Evolutionary conservation across 2,113 vertebrate genomes (phyloP), one percentile per base, ranked within the genome.

Genomic region (Anarrhichthys ocellatus): DNA sequence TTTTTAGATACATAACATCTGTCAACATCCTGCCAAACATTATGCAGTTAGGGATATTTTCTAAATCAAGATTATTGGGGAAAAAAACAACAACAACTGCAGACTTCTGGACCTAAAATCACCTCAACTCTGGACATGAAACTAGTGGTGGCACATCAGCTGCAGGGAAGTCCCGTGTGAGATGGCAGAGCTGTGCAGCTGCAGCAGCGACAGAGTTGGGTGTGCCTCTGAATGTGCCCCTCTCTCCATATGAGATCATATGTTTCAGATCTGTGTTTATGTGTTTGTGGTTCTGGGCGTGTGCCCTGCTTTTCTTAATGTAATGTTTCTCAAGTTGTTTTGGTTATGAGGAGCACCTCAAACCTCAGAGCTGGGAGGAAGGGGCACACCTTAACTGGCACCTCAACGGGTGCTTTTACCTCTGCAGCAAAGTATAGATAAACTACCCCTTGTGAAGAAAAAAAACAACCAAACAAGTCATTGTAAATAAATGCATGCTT

Each of bases 211-310:
- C 91, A 81, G 86, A 71, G 86, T 76, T 91, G 92, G 93, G 94
- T 90, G 93, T 94, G 94, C 90, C 93, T 91, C 90, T 75, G 48
- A 85, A 72, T 58, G 80, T 94, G 89, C 92, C 93, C 86, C 92
- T 81, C 86, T 89, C 85, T 92, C 79, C 76, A 81, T 91, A 91
- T 93, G 91, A 95, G 92, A 90, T 93, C 93, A 93, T 91, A 84
- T 84, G 89, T 93, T 93, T 94, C 91, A 92, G 90, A 93, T 92
- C 67, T 93, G 87, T 85, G 89, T 90, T 94, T 92, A 83, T 91
- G 88, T 91, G 91, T 94, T 94, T 96, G 94, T 93, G 94, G 95
- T 95, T 95, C 92, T 95, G 93, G 94, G 95, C 77, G 94, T 94
- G 90, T 93, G 89, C 93, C 89, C 83, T 90, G 82, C 87, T 93